phyloP scores from a whole-genome alignment of 2,113 vertebrate species.

The Cephalopterus ornatus region DNA sequence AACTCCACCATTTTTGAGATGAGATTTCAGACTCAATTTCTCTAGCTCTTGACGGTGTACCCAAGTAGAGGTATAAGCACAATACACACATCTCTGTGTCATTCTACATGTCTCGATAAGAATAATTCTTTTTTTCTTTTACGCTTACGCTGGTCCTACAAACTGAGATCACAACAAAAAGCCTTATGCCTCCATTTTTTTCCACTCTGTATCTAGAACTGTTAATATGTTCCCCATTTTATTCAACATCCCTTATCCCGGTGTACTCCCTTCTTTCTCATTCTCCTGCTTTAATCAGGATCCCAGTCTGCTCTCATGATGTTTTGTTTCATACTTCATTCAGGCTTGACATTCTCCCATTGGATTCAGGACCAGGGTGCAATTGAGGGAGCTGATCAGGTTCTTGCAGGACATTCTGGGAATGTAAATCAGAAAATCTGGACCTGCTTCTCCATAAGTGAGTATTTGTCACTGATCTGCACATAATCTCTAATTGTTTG shows the following conservation, averaged over 20 bases:
- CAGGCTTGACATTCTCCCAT: not conserved
- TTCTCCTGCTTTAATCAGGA: not conserved
- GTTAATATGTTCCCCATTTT: not conserved
- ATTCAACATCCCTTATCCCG: not conserved
- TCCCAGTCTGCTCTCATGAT: not conserved
- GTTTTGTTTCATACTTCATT: not conserved
- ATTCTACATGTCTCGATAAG: not conserved
- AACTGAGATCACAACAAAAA: not conserved
- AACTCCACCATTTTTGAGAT: not conserved
- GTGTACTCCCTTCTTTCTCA: not conserved
- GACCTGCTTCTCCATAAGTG: not conserved
- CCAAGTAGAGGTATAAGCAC: not conserved
- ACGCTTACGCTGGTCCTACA: not conserved
- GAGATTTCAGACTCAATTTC: not conserved
- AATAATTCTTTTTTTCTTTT: not conserved
- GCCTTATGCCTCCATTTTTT: not conserved
- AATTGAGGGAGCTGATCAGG: not conserved
- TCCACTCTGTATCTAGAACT: not conserved
- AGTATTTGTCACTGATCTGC: not conserved
- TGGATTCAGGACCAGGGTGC: not conserved
- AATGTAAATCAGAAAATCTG: not conserved
- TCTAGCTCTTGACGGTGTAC: not conserved
- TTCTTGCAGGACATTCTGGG: not conserved
- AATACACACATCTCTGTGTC: not conserved
- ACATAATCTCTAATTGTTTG: not conserved